These are phyloP conservation scores for Heterotilapia buettikoferi DNA, from an alignment of 2,113 vertebrate genomes.

Conservation along the genomic window DNA sequence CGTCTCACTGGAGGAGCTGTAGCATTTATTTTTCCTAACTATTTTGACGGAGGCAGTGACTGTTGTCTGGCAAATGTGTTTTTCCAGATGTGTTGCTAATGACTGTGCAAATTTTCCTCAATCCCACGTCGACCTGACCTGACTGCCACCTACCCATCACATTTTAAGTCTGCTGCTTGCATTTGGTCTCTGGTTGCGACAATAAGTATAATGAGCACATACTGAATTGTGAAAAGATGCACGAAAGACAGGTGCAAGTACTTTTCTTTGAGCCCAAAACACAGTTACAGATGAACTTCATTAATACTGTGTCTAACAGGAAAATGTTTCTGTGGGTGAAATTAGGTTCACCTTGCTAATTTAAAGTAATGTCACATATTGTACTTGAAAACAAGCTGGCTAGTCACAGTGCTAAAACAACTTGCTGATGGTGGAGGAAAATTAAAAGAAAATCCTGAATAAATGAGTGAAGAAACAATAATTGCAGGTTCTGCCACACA, in stretches of 20 bases:
- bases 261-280: not conserved
- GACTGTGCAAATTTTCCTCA: not conserved
- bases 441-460: not conserved
- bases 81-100: not conserved
- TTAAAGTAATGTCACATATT: not conserved
- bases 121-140: not conserved
- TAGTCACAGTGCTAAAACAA: not conserved
- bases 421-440: not conserved
- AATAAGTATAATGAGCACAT: conserved; percentile 27
- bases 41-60: not conserved
- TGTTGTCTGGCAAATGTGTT: not conserved
- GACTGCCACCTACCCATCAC: not conserved
- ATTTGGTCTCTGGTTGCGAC: not conserved
- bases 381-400: not conserved
- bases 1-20: not conserved
- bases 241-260: not conserved
- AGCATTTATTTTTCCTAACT: conserved; percentile 1
- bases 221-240: not conserved
- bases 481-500: not conserved
- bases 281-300: not conserved
- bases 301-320: not conserved
- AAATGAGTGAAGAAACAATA: not conserved
- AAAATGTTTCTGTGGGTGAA: not conserved
- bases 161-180: not conserved
- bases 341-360: not conserved